Base-by-base conservation (phyloP, 23 tunicate genomes). In the Ciona savignyi region DNA sequence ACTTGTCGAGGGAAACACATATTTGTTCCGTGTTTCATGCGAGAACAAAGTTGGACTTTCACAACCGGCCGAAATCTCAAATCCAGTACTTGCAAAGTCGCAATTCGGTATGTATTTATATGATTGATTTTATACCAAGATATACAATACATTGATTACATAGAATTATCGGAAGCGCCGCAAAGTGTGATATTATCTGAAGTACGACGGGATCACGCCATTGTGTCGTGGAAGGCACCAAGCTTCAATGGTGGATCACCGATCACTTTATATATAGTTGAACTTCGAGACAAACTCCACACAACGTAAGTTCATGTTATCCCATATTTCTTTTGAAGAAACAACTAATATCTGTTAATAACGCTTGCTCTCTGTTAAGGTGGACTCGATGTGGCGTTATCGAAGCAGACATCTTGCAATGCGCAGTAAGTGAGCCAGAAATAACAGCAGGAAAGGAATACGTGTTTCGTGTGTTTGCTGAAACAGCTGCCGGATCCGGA, bases 401-500 rank as follows among this genome's bases (percentile, higher is more conserved):
- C 0, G 95, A 87, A 65, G 87, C 81, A 49, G 75, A 70, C 32
- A 70, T 28, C 31, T 34, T 81, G 27, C 80, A 87, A 51, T 51
- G 72, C 28, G 61, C 75, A 1, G 81, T 87, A 27, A 69, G 78
- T 48, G 83, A 76, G 35, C 95, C 95, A 6, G 95, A 87, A 76
- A 48, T 87, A 64, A 78, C 32, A 11, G 33, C 70, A 27, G 81
- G 65, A 24, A 79, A 79, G 74, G 86, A 85, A 67, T 93, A 82
- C 42, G 72, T 68, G 75, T 86, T 93, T 66, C 76, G 89, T 33
- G 93, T 93, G 61, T 49, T 76, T 73, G 98, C 98, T 62, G 93
- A 93, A 77, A 93, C 86, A 49, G 98, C 95, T 30, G 94, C 94
- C 27, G 98, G 98, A 23, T 30, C 86, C 29, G 89, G 98, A 62